Evolutionary conservation across 2,888 invertebrate species (phyloP).

Genomic region (Drosophila antonietae): DNA sequence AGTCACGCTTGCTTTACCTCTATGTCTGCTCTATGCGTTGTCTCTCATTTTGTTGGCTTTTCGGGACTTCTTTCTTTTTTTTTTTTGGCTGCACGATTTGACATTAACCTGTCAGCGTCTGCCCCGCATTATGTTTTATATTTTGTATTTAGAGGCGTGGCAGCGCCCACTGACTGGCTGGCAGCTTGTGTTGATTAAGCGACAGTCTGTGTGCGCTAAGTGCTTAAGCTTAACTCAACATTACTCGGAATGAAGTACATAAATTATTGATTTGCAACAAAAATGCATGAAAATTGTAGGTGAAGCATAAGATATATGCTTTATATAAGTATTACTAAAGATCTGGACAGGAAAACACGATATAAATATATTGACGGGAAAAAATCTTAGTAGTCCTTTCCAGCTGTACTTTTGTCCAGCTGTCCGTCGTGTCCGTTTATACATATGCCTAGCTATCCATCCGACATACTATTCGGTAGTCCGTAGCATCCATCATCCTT

Average conservation of each 20-base stretch:
- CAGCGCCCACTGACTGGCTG: background rate
- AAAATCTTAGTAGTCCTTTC: background rate
- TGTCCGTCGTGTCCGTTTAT: background rate
- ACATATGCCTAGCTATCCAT: background rate
- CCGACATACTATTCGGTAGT: background rate
- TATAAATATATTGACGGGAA: background rate
- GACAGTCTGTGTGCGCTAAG: slow-evolving; percentile 4
- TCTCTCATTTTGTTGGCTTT: slow-evolving; percentile 46
- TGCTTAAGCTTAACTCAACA: slow-evolving; percentile 7
- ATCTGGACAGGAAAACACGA: background rate
- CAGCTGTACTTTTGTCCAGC: background rate
- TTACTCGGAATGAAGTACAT: background rate
- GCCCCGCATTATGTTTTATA: slow-evolving; percentile 53
- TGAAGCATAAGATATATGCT: no score
- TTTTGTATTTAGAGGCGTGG: slow-evolving; percentile 50
- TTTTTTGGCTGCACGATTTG: slow-evolving; percentile 63
- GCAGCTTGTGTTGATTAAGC: slow-evolving; percentile 16
- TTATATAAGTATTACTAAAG: no score
- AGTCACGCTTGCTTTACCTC: background rate
- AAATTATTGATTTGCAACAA: background rate
- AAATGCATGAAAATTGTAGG: no score
- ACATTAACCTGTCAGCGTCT: slow-evolving; percentile 73
- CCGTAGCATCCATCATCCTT: no score
- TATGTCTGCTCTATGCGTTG: slow-evolving; percentile 24
- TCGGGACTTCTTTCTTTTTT: slow-evolving; percentile 26